These are phyloP conservation scores for Ophthalmolycus amberensis DNA, from an alignment of 2,113 vertebrate species.

Conservation along the genomic window DNA sequence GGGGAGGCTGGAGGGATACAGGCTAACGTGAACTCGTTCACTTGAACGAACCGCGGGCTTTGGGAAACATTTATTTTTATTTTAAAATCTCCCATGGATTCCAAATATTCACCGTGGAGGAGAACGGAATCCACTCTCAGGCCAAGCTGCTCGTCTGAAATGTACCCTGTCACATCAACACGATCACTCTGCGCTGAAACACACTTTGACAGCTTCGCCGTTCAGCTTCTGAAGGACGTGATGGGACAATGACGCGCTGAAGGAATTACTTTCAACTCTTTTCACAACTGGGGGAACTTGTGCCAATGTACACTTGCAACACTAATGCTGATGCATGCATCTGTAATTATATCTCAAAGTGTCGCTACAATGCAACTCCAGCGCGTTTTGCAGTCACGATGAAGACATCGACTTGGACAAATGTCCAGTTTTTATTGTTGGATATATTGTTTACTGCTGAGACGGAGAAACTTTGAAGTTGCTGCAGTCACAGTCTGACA, in stretches of 20 bases:
- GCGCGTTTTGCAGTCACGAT: constrained; percentile 17
- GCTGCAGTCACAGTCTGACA: constrained; percentile 9
- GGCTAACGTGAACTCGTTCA: constrained; percentile 70
- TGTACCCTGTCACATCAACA: constrained; percentile 31
- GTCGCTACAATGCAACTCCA: constrained; percentile 19
- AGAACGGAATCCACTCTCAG: constrained; percentile 34
- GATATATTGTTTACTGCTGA: too few species aligned
- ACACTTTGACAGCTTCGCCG: constrained; percentile 43
- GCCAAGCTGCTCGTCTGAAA: constrained; percentile 32
- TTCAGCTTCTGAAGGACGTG: constrained; percentile 28
- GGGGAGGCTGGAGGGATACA: constrained; percentile 42
- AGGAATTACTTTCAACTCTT: constrained; percentile 28
- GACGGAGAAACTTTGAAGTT: not conserved
- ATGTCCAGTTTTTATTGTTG: constrained; percentile 35
- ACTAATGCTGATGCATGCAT: constrained; percentile 15
- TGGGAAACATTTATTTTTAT: not conserved
- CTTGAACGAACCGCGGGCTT: constrained; percentile 52
- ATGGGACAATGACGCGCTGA: constrained; percentile 47
- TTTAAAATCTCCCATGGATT: constrained; percentile 9
- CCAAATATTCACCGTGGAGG: constrained; percentile 28
- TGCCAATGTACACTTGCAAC: constrained; percentile 25
- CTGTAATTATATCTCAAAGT: constrained; percentile 11
- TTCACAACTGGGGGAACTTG: constrained; percentile 2
- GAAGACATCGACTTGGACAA: constrained; percentile 27
- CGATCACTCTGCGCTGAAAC: constrained; percentile 22